phyloP scores from a whole-genome alignment of 2,888 invertebrate species.

The Fragum fragum region DNA sequence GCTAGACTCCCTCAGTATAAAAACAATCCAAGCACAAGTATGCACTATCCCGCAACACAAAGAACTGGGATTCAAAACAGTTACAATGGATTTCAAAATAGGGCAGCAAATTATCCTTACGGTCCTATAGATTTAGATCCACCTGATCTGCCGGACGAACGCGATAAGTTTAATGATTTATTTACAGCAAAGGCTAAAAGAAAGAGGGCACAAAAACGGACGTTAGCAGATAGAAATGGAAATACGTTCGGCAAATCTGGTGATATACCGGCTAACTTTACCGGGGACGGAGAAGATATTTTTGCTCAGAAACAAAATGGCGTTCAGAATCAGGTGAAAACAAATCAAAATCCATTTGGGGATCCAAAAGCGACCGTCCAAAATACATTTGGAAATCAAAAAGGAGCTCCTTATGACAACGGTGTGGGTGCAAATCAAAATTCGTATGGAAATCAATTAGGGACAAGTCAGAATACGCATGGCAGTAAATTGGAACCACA shows the following conservation, averaged over 20 bases:
- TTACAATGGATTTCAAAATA: not conserved
- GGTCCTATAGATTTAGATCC: not conserved
- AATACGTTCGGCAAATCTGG: not conserved
- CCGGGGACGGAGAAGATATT: constrained; percentile 39
- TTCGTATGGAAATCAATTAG: no score
- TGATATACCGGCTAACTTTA: constrained; percentile 4
- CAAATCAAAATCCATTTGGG: no score
- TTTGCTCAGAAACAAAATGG: constrained; percentile 10
- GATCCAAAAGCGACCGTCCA: no score
- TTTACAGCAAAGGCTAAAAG: constrained; percentile 28
- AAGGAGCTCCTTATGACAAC: no score
- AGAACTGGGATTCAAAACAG: not conserved
- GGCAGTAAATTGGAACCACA: no score
- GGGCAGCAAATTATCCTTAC: not conserved
- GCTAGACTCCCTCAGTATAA: not conserved
- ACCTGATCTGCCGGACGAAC: constrained; percentile 28
- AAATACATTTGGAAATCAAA: no score
- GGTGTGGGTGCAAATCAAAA: no score
- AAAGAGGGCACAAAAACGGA: constrained; percentile 11
- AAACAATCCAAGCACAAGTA: not conserved
- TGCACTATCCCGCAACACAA: not conserved
- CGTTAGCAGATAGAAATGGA: not conserved
- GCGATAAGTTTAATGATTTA: constrained; percentile 45
- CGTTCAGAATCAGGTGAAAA: no score
- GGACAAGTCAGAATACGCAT: no score